Evolutionary conservation across 2,113 vertebrate genomes (phyloP).

Genomic region (Ctenodactylus gundi): DNA sequence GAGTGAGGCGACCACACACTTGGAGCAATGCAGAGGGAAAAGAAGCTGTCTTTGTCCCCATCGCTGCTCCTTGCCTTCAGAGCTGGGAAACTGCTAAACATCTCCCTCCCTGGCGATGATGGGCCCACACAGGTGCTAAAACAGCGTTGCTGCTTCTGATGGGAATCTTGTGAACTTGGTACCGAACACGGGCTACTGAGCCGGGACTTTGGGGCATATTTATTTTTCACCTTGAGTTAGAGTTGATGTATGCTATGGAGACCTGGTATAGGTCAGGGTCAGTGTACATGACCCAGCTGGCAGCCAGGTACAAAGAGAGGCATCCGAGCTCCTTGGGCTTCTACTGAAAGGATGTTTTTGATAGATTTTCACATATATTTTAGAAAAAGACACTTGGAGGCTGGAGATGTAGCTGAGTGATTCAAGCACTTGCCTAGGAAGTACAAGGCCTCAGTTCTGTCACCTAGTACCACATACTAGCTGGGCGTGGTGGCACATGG

Average conservation of each 20-base stretch:
- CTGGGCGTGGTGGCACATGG: too few relatives aligned
- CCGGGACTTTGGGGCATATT: neutral
- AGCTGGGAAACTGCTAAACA: neutral
- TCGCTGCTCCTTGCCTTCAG: neutral
- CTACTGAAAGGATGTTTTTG: neutral
- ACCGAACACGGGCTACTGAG: neutral
- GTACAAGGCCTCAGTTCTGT: too few relatives aligned
- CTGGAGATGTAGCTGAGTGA: too few relatives aligned
- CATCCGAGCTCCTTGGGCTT: neutral
- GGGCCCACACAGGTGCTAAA: neutral
- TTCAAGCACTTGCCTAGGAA: too few relatives aligned
- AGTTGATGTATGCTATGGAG: neutral
- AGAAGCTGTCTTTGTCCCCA: neutral
- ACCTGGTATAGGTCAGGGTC: neutral
- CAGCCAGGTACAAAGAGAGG: neutral
- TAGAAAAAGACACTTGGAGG: neutral
- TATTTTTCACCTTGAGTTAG: neutral
- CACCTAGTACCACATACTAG: too few relatives aligned
- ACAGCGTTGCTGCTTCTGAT: neutral
- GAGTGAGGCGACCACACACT: accelerated
- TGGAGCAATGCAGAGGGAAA: neutral
- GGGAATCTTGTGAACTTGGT: neutral
- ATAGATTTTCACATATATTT: neutral
- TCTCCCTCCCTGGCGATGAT: neutral
- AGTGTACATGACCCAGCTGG: neutral